Percentiles rank a stretch among this genome's conserved stretches.
Conservation (phyloP, 2,888 invertebrate genomes). For the Tridacna crocea region DNA sequence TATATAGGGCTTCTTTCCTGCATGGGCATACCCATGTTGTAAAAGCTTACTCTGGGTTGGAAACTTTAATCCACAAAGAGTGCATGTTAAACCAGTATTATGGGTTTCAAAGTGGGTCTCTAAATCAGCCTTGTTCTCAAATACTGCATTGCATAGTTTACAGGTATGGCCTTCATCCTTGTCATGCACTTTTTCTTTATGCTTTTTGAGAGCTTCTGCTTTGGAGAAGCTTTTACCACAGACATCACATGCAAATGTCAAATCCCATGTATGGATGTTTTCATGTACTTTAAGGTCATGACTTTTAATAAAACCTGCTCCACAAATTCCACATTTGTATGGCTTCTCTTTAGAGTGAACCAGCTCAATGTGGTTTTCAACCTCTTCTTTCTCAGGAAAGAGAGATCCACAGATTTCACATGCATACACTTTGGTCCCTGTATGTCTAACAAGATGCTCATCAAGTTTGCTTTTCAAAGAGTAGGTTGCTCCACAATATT, state of each 20-base stretch:
- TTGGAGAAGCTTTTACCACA: conserved; percentile 12
- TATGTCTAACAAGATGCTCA: conserved; percentile 12
- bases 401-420: conserved; percentile 16
- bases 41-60: conserved; percentile 13
- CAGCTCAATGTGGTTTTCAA: conserved; percentile 18
- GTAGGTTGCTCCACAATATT: conserved; percentile 19
- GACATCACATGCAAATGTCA: conserved; percentile 12
- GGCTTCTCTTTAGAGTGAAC: conserved; percentile 15
- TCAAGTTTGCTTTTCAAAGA: conserved; percentile 17
- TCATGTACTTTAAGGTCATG: conserved; percentile 19
- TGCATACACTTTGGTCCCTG: conserved; percentile 8
- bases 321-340: conserved; percentile 18
- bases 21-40: conserved; percentile 8
- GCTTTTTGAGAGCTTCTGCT: conserved; percentile 8
- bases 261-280: conserved; percentile 10
- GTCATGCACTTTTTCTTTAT: conserved; percentile 3
- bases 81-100: conserved; percentile 6
- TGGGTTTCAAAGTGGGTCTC: conserved; percentile 16
- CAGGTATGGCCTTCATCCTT: conserved; percentile 8
- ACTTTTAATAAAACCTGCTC: conserved; percentile 9
- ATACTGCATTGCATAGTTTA: conserved; percentile 3
- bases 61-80: conserved; percentile 3
- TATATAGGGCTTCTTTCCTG: conserved; percentile 12
- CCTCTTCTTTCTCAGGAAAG: conserved; percentile 5
- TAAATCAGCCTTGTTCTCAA: not conserved